Conservation (phyloP, 2,113 vertebrate species). For the Poeciliopsis prolifica region DNA sequence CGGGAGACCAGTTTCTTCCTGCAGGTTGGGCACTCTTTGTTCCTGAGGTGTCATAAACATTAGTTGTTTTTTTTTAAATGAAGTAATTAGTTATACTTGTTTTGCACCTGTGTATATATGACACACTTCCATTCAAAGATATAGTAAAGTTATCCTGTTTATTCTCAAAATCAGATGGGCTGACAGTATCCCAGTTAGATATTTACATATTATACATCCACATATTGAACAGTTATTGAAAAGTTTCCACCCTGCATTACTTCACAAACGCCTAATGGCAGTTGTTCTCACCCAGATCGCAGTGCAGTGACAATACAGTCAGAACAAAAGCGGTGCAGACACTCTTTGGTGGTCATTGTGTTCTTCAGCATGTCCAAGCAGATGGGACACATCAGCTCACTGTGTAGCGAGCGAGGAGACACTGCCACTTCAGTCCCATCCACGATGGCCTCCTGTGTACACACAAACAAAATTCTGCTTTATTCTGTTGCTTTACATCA, state of each 20-base stretch:
- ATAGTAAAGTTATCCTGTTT: neutral
- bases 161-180: neutral
- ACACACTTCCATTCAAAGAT: neutral
- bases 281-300: conserved; percentile 82
- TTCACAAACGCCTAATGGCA: neutral
- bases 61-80: neutral
- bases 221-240: neutral
- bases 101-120: neutral
- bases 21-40: conserved; percentile 93
- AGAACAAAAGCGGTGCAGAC: conserved; percentile 90
- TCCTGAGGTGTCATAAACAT: conserved; percentile 68
- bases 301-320: conserved; percentile 93
- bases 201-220: neutral
- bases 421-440: conserved; percentile 90
- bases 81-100: accelerated
- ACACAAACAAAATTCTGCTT: neutral
- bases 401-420: conserved; percentile 89
- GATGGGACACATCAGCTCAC: conserved; percentile 93
- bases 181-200: neutral
- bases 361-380: conserved; percentile 95
- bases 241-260: neutral
- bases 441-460: conserved; percentile 86
- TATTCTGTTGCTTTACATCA: too few species aligned
- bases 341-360: conserved; percentile 95
- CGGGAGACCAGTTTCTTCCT: conserved; percentile 92